Evolutionary conservation across 2,888 invertebrate genomes (phyloP).

Genomic region (Drosophila nr. perissopoda): DNA sequence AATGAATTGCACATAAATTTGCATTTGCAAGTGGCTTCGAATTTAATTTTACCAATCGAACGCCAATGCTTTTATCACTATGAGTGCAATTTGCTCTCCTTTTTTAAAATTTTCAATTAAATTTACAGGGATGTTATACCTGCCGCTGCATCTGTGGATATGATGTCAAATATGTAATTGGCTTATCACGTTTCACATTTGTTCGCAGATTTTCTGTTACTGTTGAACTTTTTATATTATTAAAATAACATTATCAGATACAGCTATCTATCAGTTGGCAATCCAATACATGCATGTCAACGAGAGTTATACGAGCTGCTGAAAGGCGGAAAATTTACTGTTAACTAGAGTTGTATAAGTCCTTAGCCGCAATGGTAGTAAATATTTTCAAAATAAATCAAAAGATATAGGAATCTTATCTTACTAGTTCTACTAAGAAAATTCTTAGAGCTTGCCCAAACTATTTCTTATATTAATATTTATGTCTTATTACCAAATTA

Average conservation of each 20-base stretch:
- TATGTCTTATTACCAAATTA: too few species aligned
- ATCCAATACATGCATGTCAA: background rate
- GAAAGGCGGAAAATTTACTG: background rate
- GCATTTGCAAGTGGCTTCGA: constrained; percentile 51
- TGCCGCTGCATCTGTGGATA: constrained; percentile 13
- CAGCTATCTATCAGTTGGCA: background rate
- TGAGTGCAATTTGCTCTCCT: constrained; percentile 10
- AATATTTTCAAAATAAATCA: too few species aligned
- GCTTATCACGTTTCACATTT: constrained; percentile 31
- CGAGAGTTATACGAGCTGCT: background rate
- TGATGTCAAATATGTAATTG: constrained; percentile 53
- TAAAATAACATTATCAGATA: background rate
- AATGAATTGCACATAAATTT: constrained; percentile 76
- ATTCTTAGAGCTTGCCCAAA: background rate
- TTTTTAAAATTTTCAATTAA: constrained; percentile 59
- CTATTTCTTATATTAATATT: background rate
- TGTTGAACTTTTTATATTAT: background rate
- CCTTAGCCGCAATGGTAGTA: background rate
- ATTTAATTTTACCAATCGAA: constrained; percentile 40
- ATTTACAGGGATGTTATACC: constrained; percentile 28
- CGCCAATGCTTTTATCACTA: background rate
- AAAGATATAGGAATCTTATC: background rate
- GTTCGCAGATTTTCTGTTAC: constrained; percentile 20
- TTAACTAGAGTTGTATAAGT: background rate
- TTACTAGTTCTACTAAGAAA: background rate